A percentile compares a stretch with the other conserved stretches of the same genome.
phyloP scores from a whole-genome alignment of 2,113 vertebrate species.

The Thermophis baileyi region DNA sequence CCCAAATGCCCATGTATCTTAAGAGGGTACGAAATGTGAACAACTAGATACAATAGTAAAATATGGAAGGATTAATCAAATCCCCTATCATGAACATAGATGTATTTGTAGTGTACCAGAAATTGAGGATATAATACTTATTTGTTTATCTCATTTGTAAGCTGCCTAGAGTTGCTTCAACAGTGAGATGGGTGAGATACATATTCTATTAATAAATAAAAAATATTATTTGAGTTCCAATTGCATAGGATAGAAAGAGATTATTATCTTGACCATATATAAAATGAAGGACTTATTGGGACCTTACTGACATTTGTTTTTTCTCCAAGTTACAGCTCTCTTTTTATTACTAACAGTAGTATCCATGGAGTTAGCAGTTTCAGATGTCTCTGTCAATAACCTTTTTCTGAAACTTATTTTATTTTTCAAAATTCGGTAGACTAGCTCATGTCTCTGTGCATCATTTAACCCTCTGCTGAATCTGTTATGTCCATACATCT shows the following conservation, averaged over 20 bases:
- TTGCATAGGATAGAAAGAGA: background rate
- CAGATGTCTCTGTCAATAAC: too few species aligned
- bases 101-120: background rate
- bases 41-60: background rate
- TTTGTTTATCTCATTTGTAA: background rate
- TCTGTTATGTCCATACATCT: background rate
- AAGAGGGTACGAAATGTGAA: background rate
- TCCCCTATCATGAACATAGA: background rate
- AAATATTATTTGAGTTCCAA: background rate
- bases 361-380: background rate
- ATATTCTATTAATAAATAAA: too few species aligned
- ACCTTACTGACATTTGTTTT: background rate
- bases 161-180: too few species aligned
- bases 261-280: background rate
- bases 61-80: background rate
- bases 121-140: background rate
- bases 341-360: background rate
- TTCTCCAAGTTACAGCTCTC: background rate
- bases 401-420: background rate
- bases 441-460: background rate
- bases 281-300: background rate
- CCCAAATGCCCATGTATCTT: background rate
- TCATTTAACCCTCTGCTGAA: background rate
- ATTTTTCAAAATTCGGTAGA: background rate
- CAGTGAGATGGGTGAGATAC: too few species aligned